Evolutionary conservation across 2,113 vertebrate genomes (phyloP), one percentile per base, ranked within the genome.

Genomic region (Caloenas nicobarica): DNA sequence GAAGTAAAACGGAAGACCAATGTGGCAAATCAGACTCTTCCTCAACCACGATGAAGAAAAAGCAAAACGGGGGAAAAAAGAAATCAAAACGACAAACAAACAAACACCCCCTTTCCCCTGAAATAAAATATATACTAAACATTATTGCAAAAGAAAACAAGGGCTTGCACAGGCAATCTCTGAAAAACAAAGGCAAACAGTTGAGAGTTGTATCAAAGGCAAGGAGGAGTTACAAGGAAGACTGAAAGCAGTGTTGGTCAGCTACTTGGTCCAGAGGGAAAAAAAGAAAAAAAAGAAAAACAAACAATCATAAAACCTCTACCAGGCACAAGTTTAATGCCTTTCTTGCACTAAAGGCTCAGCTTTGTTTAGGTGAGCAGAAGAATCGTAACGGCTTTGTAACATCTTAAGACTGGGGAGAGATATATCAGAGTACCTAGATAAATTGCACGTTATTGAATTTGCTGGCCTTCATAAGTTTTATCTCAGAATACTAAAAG

Each of bases 11-110:
- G 26, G 70, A 79, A 76, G 18, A 61, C 1, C 19, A 54, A 11
- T 0, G 0, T 2, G 31, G 15, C 15, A 73, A 86, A 64, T 1
- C 14, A 7, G 33, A 40, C 17, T 48, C 44, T 24, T 33, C 34
- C 18, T 56, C 46, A 74, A 60, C 10, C 23, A 64, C 34, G 60
- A 6, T 1, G 18, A 88, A 33, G 10, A 51, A 68, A 81, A 72
- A 46, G 9, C 25, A 50, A 31, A 69, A 23, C 10, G 66, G 25
- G 7, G 8, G 16, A 15, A 69, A 50, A 38, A 69, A 21, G 48
- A 34, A 29, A 62, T 13, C 33, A 40, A 74, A 87, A 21, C 21
- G 64, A 36, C 10, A 25, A 53, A 8, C 19, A 53, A n/a, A 21
- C 3, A 64, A 31, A 28, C 51, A 28, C 51, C 23, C 50, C 44